Conservation (phyloP, 2,113 vertebrate genomes). For the Leucopsar rothschildi region DNA sequence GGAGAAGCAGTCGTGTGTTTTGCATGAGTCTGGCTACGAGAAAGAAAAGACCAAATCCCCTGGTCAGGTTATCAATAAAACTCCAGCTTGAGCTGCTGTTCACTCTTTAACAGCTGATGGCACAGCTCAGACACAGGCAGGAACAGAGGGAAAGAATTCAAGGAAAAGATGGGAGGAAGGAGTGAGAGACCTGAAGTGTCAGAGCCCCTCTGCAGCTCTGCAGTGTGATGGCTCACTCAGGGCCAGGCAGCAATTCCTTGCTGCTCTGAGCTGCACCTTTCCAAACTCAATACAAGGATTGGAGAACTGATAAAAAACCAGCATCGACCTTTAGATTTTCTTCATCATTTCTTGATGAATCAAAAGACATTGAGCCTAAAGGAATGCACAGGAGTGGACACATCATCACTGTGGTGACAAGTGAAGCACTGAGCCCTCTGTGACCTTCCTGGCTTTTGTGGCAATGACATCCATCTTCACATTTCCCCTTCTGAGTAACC, state of each 20-base stretch:
- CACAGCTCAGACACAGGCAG: not conserved
- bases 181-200: not conserved
- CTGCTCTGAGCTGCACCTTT: not conserved
- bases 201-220: not conserved
- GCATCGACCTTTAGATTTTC: not conserved
- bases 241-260: not conserved
- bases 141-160: not conserved
- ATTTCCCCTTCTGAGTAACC: not conserved
- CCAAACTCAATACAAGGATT: not conserved
- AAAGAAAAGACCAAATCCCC: not conserved
- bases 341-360: not conserved
- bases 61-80: not conserved
- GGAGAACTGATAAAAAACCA: not conserved
- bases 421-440: not conserved
- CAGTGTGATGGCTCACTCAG: not conserved
- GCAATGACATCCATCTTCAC: not conserved
- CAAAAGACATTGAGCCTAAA: not conserved
- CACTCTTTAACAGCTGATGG: not conserved
- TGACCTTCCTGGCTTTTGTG: not conserved
- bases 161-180: rapidly evolving
- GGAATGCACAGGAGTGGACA: not conserved
- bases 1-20: not conserved
- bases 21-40: not conserved
- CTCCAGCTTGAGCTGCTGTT: not conserved
- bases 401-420: not conserved